These are phyloP conservation scores for Saturnia pavonia DNA, from an alignment of 2,888 invertebrate species.

Conservation along the genomic window DNA sequence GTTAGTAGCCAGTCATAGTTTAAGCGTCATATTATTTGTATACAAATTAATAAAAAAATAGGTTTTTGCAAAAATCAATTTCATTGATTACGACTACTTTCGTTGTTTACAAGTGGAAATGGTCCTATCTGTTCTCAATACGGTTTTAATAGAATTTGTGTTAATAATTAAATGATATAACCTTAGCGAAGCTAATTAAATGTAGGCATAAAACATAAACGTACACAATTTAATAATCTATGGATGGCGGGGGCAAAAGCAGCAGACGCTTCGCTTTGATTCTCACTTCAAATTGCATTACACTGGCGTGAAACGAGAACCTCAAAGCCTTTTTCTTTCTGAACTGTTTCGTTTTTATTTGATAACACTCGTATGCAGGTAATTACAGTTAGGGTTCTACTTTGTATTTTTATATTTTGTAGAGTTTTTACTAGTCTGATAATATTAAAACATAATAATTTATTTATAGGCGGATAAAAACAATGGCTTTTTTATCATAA, in stretches of 20 bases:
- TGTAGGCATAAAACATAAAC: not conserved
- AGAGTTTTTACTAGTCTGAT: constrained; percentile 24
- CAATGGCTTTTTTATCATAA: too few species aligned
- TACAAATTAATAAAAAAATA: too few species aligned
- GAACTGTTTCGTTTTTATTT: constrained; percentile 59
- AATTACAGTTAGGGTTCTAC: constrained; percentile 53
- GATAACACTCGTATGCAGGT: constrained; percentile 55
- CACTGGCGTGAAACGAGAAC: constrained; percentile 59
- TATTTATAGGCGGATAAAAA: not conserved
- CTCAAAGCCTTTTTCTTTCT: constrained; percentile 55
- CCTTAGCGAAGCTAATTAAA: not conserved
- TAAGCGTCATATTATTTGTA: too few species aligned
- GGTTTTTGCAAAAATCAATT: too few species aligned
- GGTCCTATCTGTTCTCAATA: not conserved
- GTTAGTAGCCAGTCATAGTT: too few species aligned
- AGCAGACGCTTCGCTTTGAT: constrained; percentile 52
- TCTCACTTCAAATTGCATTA: constrained; percentile 66
- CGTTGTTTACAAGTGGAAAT: too few species aligned
- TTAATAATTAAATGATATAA: not conserved
- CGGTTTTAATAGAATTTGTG: not conserved
- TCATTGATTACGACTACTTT: too few species aligned
- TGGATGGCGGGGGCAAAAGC: not conserved
- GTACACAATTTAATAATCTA: constrained; percentile 10
- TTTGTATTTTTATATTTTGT: constrained; percentile 35
- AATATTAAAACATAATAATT: too few species aligned